Evolutionary conservation across 2,888 invertebrate species (phyloP).

Genomic region (Plemyria rubiginata): DNA sequence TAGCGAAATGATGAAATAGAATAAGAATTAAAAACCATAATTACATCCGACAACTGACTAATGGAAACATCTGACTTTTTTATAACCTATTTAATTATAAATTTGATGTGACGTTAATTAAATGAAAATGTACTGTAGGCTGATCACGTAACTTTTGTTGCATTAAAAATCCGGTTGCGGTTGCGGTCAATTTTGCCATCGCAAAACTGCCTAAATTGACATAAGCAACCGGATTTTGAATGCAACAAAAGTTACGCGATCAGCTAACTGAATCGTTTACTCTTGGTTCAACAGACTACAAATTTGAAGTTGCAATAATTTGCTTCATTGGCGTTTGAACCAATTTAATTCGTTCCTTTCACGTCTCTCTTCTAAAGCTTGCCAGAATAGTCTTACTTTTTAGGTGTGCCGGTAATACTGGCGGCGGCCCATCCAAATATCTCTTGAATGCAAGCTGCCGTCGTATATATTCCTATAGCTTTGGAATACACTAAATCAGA

Average conservation of each 20-base stretch:
- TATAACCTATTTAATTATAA: constrained; percentile 19
- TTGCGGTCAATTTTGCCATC: too few relatives aligned
- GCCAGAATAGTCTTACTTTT: constrained; percentile 33
- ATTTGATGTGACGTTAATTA: constrained; percentile 21
- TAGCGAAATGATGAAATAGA: constrained; percentile 37
- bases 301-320: constrained; percentile 25
- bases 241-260: too few relatives aligned
- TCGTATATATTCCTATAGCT: constrained; percentile 62
- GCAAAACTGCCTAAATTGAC: too few relatives aligned
- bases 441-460: constrained; percentile 55
- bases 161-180: too few relatives aligned
- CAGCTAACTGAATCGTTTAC: constrained; percentile 3
- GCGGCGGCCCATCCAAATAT: constrained; percentile 56
- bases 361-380: constrained; percentile 49
- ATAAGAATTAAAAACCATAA: constrained; percentile 42
- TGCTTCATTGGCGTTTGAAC: constrained; percentile 41
- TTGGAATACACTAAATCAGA: constrained; percentile 69
- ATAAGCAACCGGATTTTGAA: too few relatives aligned
- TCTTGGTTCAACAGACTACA: background rate
- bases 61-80: constrained; percentile 31
- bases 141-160: too few relatives aligned
- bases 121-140: constrained; percentile 5
- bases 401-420: constrained; percentile 43
- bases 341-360: constrained; percentile 39
- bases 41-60: constrained; percentile 42